Evolutionary conservation across 2,113 vertebrate genomes (phyloP).

Genomic region (Lota lota): DNA sequence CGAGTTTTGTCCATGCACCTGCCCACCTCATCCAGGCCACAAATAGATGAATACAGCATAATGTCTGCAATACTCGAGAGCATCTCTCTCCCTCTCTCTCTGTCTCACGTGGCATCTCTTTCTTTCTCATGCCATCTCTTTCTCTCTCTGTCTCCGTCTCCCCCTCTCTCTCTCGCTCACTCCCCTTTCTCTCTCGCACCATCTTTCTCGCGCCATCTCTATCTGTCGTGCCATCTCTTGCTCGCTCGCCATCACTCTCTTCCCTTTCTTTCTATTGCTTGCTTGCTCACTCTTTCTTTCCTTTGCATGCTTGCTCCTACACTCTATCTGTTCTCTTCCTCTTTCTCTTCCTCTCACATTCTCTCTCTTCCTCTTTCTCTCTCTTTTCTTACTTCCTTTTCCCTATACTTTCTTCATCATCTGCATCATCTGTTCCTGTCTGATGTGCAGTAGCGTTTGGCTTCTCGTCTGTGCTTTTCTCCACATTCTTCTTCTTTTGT

Average conservation of each 20-base stretch:
- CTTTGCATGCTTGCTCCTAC: background rate
- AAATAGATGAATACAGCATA: slow-evolving; percentile 59
- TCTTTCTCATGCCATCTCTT: slow-evolving; percentile 1
- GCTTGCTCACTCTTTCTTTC: background rate
- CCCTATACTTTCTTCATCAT: background rate
- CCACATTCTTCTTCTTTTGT: background rate
- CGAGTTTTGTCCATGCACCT: slow-evolving; percentile 46
- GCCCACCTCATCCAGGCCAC: slow-evolving; percentile 47
- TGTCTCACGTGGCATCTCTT: background rate
- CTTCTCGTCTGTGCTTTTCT: background rate
- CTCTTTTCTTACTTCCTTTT: background rate
- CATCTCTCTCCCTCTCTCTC: slow-evolving; percentile 1
- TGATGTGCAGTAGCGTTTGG: no score
- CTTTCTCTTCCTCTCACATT: background rate
- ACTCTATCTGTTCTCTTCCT: background rate
- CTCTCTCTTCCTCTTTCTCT: background rate
- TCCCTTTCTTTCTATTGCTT: background rate
- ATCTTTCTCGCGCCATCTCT: no score
- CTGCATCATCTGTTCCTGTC: background rate
- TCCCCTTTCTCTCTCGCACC: background rate
- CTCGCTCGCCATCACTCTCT: no score
- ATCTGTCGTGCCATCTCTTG: no score
- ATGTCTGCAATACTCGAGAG: slow-evolving; percentile 18
- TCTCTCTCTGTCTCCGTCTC: slow-evolving; percentile 3
- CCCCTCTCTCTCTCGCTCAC: background rate